Conservation (phyloP, 2,888 invertebrate genomes). For the Drosophila incognita region DNA sequence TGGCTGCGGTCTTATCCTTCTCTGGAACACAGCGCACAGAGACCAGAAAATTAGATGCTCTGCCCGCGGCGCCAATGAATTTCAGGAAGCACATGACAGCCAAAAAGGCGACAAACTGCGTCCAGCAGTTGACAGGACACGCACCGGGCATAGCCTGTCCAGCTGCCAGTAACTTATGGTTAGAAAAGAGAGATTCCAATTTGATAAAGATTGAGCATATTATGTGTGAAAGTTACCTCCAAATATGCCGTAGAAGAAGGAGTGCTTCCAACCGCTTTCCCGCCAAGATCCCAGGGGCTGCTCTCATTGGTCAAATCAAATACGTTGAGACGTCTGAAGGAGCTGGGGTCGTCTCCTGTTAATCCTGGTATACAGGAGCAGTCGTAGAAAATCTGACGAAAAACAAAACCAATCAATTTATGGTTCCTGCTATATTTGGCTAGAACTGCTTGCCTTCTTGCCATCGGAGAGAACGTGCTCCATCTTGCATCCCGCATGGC, state of each 20-base stretch:
- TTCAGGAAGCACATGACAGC: conserved; percentile 87
- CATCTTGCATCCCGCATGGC: conserved; percentile 90
- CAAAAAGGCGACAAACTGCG: conserved; percentile 86
- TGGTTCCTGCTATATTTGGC: background rate
- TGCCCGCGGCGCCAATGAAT: conserved; percentile 87
- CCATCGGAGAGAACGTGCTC: conserved; percentile 84
- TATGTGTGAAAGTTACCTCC: conserved; percentile 43
- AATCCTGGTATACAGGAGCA: conserved; percentile 78
- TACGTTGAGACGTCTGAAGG: conserved; percentile 76
- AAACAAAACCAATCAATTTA: background rate
- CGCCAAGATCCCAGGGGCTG: conserved; percentile 28
- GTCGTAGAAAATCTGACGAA: conserved; percentile 77
- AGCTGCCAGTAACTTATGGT: conserved; percentile 56
- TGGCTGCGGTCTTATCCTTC: conserved; percentile 90
- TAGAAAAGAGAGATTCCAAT: background rate
- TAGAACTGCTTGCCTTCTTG: conserved; percentile 82
- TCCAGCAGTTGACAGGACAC: conserved; percentile 87
- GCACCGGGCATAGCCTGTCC: conserved; percentile 86
- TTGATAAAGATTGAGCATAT: background rate
- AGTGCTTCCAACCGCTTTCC: background rate
- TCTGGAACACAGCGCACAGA: conserved; percentile 89
- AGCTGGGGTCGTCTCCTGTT: conserved; percentile 44
- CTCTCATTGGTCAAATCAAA: conserved; percentile 54
- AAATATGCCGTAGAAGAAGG: conserved; percentile 8
- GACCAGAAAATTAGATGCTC: conserved; percentile 88